Evolutionary conservation across 2,113 vertebrate genomes (phyloP).

Genomic region (Pitta sordida): DNA sequence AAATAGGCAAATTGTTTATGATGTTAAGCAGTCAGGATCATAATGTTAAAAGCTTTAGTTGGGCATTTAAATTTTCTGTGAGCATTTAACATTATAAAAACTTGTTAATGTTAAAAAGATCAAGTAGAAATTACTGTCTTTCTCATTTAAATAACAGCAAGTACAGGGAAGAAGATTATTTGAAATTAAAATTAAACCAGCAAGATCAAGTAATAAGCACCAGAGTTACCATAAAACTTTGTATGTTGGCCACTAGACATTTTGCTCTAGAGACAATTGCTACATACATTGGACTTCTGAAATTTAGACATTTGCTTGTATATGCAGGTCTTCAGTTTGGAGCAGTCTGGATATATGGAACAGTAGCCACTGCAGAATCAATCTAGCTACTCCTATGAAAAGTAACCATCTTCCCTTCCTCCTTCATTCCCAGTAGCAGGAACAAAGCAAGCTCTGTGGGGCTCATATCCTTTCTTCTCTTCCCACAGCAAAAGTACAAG

Average conservation of each 20-base stretch:
- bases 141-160: background rate
- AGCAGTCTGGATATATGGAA: background rate
- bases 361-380: background rate
- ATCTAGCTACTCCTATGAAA: background rate
- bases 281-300: background rate
- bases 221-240: background rate
- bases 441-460: background rate
- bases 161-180: background rate
- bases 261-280: background rate
- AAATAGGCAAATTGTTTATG: background rate
- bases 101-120: background rate
- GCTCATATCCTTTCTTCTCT: background rate
- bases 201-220: background rate
- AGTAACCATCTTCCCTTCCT: background rate
- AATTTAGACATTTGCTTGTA: background rate
- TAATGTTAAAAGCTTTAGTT: background rate
- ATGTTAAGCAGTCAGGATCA: background rate
- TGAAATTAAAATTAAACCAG: background rate
- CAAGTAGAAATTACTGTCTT: background rate
- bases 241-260: background rate
- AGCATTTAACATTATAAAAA: background rate
- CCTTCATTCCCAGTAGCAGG: background rate
- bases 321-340: background rate
- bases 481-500: accelerated
- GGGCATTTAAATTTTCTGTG: background rate